Conservation (phyloP, 2,113 vertebrate genomes). For the Gallinago media region DNA sequence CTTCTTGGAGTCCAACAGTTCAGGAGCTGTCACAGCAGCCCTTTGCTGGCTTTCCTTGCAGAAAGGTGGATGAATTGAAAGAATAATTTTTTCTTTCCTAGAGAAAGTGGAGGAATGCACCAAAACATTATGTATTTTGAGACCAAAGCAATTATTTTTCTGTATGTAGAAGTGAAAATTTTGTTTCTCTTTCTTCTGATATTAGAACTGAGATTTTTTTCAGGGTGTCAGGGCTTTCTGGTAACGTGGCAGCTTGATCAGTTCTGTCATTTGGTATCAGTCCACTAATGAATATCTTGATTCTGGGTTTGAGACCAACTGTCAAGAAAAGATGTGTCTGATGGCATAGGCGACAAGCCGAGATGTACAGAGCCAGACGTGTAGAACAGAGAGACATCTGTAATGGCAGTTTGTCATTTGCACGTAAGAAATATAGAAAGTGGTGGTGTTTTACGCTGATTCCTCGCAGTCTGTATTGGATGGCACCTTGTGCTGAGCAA, state of each 20-base stretch:
- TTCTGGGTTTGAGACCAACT: not conserved
- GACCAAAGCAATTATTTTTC: not conserved
- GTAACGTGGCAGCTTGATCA: not conserved
- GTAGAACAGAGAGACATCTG: not conserved
- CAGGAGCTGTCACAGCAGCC: not conserved
- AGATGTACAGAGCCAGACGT: not conserved
- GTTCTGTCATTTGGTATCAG: not conserved
- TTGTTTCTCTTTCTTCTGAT: not conserved
- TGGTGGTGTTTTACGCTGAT: not conserved
- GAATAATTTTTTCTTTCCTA: not conserved
- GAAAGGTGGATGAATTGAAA: not conserved
- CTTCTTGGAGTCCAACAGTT: not conserved
- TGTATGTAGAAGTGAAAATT: not conserved
- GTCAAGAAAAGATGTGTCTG: not conserved
- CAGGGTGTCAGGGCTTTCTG: not conserved
- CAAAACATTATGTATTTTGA: not conserved
- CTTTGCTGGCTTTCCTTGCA: not conserved
- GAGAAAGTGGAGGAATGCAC: not conserved
- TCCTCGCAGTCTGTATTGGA: not conserved
- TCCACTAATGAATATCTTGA: not conserved
- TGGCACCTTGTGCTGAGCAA: conserved; percentile 29
- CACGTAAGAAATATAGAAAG: not conserved
- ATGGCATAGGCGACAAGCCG: not conserved
- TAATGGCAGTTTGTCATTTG: not conserved
- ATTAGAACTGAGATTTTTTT: not conserved